Evolutionary conservation across 1,140 invertebrate species (phyloP).

Genomic region (Adelges cooleyi): DNA sequence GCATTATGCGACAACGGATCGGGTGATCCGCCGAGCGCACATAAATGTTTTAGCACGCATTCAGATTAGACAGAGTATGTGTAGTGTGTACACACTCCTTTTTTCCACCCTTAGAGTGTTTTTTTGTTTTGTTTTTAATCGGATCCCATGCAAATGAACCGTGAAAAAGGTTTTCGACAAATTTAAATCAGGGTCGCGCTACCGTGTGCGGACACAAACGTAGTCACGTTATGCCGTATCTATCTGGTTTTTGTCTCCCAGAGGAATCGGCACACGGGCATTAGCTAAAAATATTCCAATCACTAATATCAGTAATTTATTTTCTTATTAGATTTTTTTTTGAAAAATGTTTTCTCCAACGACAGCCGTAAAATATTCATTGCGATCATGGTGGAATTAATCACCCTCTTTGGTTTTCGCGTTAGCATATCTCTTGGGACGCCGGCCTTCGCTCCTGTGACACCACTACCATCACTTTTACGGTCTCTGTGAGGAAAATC

Average conservation of each 20-base stretch:
- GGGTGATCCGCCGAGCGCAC: slow-evolving; percentile 11
- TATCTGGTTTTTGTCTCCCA: too few relatives aligned
- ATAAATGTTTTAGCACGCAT: slow-evolving; percentile 22
- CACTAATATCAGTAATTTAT: too few relatives aligned
- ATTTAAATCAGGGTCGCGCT: background rate
- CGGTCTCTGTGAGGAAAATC: background rate
- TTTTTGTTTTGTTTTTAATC: slow-evolving; percentile 8
- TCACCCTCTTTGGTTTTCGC: slow-evolving; percentile 25
- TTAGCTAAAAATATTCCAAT: too few relatives aligned
- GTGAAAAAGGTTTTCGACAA: background rate
- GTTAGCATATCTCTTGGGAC: slow-evolving; percentile 26
- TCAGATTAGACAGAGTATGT: background rate
- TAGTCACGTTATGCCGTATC: too few relatives aligned
- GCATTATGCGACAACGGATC: background rate
- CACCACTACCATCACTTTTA: background rate
- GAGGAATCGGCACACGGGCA: too few relatives aligned
- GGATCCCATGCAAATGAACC: slow-evolving; percentile 11
- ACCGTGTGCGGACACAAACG: too few relatives aligned
- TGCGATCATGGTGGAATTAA: slow-evolving; percentile 8
- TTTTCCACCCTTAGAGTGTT: slow-evolving; percentile 10
- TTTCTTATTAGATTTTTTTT: background rate
- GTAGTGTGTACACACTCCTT: background rate
- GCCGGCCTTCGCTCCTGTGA: slow-evolving; percentile 17
- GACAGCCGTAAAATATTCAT: slow-evolving; percentile 18
- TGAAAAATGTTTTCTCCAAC: background rate